These are phyloP conservation scores for Goniozus legneri DNA, from an alignment of 1,140 invertebrate species.

Conservation along the genomic window DNA sequence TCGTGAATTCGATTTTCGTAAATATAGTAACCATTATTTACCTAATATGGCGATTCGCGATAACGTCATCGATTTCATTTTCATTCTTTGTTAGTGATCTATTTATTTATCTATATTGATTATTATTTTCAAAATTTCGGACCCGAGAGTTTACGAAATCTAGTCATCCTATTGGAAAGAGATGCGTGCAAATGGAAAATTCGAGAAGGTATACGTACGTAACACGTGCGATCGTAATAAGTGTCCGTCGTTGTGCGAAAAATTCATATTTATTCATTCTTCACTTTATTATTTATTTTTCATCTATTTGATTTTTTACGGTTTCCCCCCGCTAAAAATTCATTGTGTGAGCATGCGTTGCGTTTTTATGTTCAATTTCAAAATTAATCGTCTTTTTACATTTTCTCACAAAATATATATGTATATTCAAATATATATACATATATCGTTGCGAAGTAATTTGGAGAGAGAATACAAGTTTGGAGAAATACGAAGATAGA, in stretches of 20 bases:
- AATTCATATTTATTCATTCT: no score
- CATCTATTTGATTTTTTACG: no score
- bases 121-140: neutral
- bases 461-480: no score
- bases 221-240: neutral
- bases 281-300: no score
- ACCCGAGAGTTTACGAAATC: slow-evolving; percentile 11
- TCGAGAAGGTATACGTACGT: slow-evolving; percentile 5
- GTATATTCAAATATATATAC: no score
- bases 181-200: slow-evolving; percentile 6
- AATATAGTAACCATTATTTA: no score
- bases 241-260: neutral
- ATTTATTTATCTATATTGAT: no score
- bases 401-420: neutral
- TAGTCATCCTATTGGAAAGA: slow-evolving; percentile 24
- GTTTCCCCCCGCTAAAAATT: neutral
- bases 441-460: no score
- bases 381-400: neutral
- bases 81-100: slow-evolving; percentile 3
- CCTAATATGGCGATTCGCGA: slow-evolving; percentile 7
- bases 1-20: no score
- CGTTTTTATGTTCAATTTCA: neutral
- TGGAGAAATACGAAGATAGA: no score
- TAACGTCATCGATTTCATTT: slow-evolving; percentile 4
- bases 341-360: neutral